Base-by-base conservation (phyloP, 2,888 invertebrate species). In the Lasioglossum morio region DNA sequence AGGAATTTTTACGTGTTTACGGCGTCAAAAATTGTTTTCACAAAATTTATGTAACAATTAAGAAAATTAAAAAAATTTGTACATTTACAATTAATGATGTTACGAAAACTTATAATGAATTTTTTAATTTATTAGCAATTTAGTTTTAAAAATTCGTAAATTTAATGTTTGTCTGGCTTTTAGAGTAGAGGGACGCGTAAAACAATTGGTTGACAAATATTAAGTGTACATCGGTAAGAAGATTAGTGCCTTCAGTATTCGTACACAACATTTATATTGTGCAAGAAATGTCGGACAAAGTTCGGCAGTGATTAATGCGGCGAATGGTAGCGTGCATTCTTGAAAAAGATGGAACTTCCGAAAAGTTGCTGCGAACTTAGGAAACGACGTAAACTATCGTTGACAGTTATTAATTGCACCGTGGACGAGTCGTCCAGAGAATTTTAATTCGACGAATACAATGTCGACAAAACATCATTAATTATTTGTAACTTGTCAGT, bases 211-310 rank as follows among this genome's bases (percentile, higher is more conserved):
- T 63, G 30, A 30, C 30, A 30, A 63, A 63, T 34, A 63, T 16
- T 30, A 63, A 30, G 63, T 8, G 34, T 27, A 34, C 63, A 19
- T 63, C 30, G 30, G 63, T 16, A 19, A 63, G 30, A 30, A 63
- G 30, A 63, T 63, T 57, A 57, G 57, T n/a, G 19, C 16, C 30
- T 7, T 30, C 30, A 8, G 34, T 19, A 63, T 63, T 63, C 30
- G 19, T 34, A 63, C 30, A 63, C 30, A 63, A 63, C 81, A 83
- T 73, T 79, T 86, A 72, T 77, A 80, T 79, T 81, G 76, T 81
- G 34, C 82, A 80, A 82, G 88, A 74, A 79, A 84, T 79, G 79
- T 79, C 82, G 87, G 80, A 85, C 78, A 85, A 89, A 84, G 78
- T 73, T 84, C 82, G 84, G 86, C 88, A 63, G 63, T 63, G 63